Base-by-base conservation (phyloP, 2,888 invertebrate genomes). In the Nomada lathburiana region DNA sequence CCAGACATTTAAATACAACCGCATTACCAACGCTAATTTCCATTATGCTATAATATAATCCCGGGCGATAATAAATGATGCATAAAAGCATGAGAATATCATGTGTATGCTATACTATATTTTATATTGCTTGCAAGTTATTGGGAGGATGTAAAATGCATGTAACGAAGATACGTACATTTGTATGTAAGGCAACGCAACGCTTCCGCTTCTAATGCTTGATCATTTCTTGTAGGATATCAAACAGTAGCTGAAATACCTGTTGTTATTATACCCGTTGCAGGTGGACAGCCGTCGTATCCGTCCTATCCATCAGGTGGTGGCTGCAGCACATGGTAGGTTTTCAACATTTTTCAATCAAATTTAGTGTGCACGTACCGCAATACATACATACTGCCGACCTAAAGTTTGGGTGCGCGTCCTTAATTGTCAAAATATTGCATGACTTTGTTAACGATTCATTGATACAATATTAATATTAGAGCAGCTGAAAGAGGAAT, bases 281-380 rank as follows among this genome's bases (percentile, higher is more conserved):
- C 76, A 87, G 87, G 59, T 53, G 18, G 62, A 18, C 26, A 72
- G 36, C 63, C n/a, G 53, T 53, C n/a, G 53, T 20, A 23, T 23
- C 23, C 57, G 23, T 26, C 10, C 20, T 65, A 83, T 50, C 77
- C 68, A 7, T 26, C 75, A 1, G 59, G 86, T 52, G 78, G 85
- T 52, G 85, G 87, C 20, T 90, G 88, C 55, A 78, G n/a, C 23
- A 80, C 84, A 42, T 90, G 90, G 71, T 83, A 77, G 29, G 53
- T 64, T 72, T 60, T 23, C 7, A n/a, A 50, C n/a, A n/a, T 71
- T 47, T 44, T 5, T 18, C 2, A 52, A 2, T 26, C 18, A 26
- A 18, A 18, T 50, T 50, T 64, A 47, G 26, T 26, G 26, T 26
- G 26, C 26, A 26, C 26, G 26, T 26, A 26, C 26, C 26, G 26